These are phyloP conservation scores for Sinohyriopsis cumingii DNA, from an alignment of 2,888 invertebrate species.

Conservation along the genomic window DNA sequence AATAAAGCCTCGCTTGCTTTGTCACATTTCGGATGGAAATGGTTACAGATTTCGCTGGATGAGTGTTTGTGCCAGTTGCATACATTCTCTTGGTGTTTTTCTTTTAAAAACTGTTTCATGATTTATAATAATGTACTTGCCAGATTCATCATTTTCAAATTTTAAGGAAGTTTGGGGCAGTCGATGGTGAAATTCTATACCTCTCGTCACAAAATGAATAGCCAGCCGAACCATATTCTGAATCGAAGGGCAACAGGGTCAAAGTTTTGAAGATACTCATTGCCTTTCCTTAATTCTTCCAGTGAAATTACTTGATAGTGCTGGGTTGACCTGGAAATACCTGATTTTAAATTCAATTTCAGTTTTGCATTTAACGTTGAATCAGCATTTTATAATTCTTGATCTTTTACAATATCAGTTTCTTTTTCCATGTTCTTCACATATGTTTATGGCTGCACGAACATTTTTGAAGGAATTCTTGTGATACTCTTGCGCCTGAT, in stretches of 20 bases:
- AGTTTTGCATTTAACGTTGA: conserved; percentile 6
- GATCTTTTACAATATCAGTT: conserved; percentile 3
- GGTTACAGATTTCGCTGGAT: not conserved
- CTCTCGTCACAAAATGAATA: conserved; percentile 11
- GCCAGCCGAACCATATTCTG: conserved; percentile 8
- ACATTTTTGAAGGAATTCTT: conserved; percentile 5
- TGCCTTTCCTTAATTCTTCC: not conserved
- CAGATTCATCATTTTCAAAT: not conserved
- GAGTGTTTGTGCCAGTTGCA: not conserved
- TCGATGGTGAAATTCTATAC: not conserved
- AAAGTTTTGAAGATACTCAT: not conserved
- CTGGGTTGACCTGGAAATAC: conserved; percentile 5
- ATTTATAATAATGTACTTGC: too few species aligned
- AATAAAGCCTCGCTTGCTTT: too few species aligned
- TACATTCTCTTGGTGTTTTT: too few species aligned
- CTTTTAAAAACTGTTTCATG: not conserved
- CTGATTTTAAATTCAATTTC: conserved; percentile 3
- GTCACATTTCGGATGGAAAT: too few species aligned
- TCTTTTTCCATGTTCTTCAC: conserved; percentile 2
- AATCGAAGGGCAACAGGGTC: conserved; percentile 3
- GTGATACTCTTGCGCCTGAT: conserved; percentile 1
- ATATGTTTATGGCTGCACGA: conserved; percentile 12
- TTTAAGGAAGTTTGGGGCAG: not conserved
- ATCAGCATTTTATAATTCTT: conserved; percentile 9
- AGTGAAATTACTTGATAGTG: conserved; percentile 3